phyloP scores from a whole-genome alignment of 2,888 invertebrate species.

The Heliconius cydno region DNA sequence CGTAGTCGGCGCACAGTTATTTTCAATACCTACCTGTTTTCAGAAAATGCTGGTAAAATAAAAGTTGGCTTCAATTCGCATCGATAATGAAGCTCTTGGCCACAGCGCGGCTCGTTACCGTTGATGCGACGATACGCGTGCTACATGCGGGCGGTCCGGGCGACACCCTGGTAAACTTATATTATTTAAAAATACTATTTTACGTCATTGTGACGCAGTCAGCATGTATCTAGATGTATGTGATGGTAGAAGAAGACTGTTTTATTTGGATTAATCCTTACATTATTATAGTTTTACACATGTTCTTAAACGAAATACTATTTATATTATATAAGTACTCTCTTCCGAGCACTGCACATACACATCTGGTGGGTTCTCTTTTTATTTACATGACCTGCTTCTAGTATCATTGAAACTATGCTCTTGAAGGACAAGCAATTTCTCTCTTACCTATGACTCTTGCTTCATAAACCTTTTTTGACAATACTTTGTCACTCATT shows the following conservation, averaged over 20 bases:
- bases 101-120: slow-evolving; percentile 36
- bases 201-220: background rate
- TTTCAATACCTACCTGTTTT: slow-evolving; percentile 29
- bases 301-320: too few species aligned
- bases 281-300: too few species aligned
- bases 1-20: slow-evolving; percentile 7
- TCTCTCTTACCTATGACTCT: too few species aligned
- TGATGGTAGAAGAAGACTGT: background rate
- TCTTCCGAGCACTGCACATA: too few species aligned
- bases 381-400: too few species aligned
- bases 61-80: slow-evolving; percentile 33
- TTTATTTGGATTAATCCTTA: too few species aligned
- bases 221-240: background rate
- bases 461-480: too few species aligned
- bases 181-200: background rate
- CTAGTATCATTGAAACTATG: too few species aligned
- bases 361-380: too few species aligned
- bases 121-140: slow-evolving; percentile 24
- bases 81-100: slow-evolving; percentile 37
- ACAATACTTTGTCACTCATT: too few species aligned
- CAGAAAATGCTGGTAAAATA: slow-evolving; percentile 30
- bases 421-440: too few species aligned
- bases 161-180: background rate
- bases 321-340: too few species aligned
- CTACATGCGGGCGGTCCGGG: slow-evolving; percentile 1